phyloP scores from a whole-genome alignment of 1,140 invertebrate species.

The Brachystomella parvula region DNA sequence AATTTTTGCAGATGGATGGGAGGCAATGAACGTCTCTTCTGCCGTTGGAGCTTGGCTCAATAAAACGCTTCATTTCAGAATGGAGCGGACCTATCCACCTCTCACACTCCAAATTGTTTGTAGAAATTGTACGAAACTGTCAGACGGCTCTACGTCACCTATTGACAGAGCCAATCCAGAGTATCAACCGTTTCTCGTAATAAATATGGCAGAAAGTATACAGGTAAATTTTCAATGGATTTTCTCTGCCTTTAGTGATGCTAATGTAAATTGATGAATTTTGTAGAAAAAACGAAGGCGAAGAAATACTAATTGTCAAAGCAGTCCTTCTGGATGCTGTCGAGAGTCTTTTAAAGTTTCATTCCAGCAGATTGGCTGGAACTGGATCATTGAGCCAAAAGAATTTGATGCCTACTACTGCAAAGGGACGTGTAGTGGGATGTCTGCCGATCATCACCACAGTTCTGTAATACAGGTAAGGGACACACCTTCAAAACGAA shows the following conservation, averaged over 20 bases:
- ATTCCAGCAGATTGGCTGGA: conserved; percentile 76
- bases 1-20: conserved; percentile 46
- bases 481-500: no score
- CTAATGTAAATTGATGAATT: no score
- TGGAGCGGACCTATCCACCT: background rate
- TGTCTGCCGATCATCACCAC: conserved; percentile 46
- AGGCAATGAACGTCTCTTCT: conserved; percentile 68
- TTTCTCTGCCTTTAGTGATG: no score
- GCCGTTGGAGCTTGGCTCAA: conserved; percentile 64
- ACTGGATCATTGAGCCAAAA: conserved; percentile 70
- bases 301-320: conserved; percentile 58
- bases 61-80: conserved; percentile 45
- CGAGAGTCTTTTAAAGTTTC: conserved; percentile 69
- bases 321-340: conserved; percentile 65
- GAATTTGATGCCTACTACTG: conserved; percentile 79
- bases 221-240: conserved; percentile 28
- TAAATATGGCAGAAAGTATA: conserved; percentile 55
- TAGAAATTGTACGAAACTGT: background rate
- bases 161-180: conserved; percentile 53
- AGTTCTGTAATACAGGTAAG: background rate
- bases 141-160: conserved; percentile 49
- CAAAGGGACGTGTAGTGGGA: conserved; percentile 62
- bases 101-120: background rate
- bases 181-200: conserved; percentile 61
- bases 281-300: conserved; percentile 50